Evolutionary conservation across 2,888 invertebrate genomes (phyloP).

Genomic region (Pinctada fucata): DNA sequence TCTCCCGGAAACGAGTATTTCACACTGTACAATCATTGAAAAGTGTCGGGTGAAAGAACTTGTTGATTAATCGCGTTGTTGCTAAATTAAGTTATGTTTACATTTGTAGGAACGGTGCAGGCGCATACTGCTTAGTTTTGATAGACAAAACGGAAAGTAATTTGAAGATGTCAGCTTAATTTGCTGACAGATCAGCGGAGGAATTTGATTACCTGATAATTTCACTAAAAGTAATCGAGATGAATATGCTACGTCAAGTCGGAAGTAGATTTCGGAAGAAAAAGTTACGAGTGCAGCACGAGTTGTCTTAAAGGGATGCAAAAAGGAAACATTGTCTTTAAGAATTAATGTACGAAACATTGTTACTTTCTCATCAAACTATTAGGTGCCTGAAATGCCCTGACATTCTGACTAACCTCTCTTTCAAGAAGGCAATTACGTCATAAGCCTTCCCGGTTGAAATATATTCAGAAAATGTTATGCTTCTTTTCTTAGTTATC

Average conservation of each 20-base stretch:
- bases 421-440: too few species aligned
- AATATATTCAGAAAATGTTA: too few species aligned
- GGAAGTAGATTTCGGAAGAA: background rate
- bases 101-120: constrained; percentile 23
- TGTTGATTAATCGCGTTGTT: constrained; percentile 38
- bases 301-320: too few species aligned
- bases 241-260: background rate
- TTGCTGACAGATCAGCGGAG: constrained; percentile 15
- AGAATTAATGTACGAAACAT: too few species aligned
- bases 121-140: constrained; percentile 20
- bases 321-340: too few species aligned
- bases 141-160: constrained; percentile 20
- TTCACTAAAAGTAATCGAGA: background rate
- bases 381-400: too few species aligned
- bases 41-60: constrained; percentile 25
- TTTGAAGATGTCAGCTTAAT: constrained; percentile 20
- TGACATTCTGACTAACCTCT: too few species aligned
- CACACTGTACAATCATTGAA: constrained; percentile 20
- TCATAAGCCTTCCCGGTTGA: too few species aligned
- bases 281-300: background rate
- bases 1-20: constrained; percentile 30
- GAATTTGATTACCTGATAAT: background rate
- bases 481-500: too few species aligned
- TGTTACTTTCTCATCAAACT: too few species aligned
- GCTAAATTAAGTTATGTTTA: constrained; percentile 42